Evolutionary conservation across 2,888 invertebrate species (phyloP).

Genomic region (Galerucella nymphaeae): DNA sequence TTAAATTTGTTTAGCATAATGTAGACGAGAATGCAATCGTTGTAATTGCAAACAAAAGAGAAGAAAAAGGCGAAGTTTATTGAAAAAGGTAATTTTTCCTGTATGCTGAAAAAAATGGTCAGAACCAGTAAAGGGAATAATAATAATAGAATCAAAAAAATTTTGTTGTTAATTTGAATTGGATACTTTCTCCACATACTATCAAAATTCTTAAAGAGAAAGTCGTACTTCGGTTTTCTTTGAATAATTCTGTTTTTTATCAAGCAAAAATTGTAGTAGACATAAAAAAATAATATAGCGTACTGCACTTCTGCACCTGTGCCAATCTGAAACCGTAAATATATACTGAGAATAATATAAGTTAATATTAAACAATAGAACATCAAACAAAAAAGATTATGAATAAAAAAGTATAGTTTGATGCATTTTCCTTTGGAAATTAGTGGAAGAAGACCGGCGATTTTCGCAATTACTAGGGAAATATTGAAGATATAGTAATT

Average conservation of each 20-base stretch:
- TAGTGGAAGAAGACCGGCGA: background rate
- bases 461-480: background rate
- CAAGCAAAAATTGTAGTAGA: background rate
- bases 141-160: background rate
- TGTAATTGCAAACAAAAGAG: background rate
- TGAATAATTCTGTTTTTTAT: background rate
- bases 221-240: background rate
- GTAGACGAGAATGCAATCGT: background rate
- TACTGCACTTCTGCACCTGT: background rate
- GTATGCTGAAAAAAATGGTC: background rate
- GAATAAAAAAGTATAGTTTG: background rate
- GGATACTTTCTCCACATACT: background rate
- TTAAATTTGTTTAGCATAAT: background rate
- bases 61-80: background rate
- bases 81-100: background rate
- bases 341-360: background rate
- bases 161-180: background rate
- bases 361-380: background rate
- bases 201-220: background rate
- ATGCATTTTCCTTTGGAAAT: background rate
- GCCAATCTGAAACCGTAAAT: background rate
- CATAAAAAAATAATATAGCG: background rate
- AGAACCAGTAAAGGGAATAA: background rate
- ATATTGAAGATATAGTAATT: background rate
- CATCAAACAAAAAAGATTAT: background rate